Conservation (phyloP, 2,888 invertebrate species). For the Plutella xylostella region DNA sequence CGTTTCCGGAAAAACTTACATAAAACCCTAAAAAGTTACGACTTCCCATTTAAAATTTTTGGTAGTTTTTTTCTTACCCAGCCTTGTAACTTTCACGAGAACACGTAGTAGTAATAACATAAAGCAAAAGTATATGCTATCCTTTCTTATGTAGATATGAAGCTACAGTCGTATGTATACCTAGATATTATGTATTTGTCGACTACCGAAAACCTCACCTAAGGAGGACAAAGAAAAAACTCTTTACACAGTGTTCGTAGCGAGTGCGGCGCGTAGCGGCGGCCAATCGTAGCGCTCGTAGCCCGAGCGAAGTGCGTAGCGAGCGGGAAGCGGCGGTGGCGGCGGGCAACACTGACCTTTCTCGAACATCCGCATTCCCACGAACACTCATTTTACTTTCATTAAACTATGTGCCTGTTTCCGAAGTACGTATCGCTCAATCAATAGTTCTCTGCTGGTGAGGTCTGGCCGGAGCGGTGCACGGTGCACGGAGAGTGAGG, state of each 20-base stretch:
- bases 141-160: no score
- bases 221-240: constrained; percentile 4
- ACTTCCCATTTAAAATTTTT: no score
- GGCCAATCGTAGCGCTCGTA: constrained; percentile 41
- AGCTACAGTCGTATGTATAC: no score
- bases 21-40: no score
- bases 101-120: no score
- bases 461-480: constrained; percentile 2
- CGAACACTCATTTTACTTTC: constrained; percentile 8
- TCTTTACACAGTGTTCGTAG: constrained; percentile 3
- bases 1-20: no score
- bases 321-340: constrained; percentile 34
- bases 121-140: no score
- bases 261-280: constrained; percentile 7
- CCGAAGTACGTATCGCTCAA: neutral
- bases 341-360: constrained; percentile 43
- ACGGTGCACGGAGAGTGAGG: constrained; percentile 4
- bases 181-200: no score
- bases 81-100: no score
- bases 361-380: constrained; percentile 35
- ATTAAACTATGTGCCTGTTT: constrained; percentile 8
- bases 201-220: neutral
- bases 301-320: constrained; percentile 57
- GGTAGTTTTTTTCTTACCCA: no score
- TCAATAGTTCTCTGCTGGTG: neutral